Evolutionary conservation across 2,113 vertebrate species (phyloP), one percentile per base, ranked within the genome.

Genomic region (Leucosticte australis): DNA sequence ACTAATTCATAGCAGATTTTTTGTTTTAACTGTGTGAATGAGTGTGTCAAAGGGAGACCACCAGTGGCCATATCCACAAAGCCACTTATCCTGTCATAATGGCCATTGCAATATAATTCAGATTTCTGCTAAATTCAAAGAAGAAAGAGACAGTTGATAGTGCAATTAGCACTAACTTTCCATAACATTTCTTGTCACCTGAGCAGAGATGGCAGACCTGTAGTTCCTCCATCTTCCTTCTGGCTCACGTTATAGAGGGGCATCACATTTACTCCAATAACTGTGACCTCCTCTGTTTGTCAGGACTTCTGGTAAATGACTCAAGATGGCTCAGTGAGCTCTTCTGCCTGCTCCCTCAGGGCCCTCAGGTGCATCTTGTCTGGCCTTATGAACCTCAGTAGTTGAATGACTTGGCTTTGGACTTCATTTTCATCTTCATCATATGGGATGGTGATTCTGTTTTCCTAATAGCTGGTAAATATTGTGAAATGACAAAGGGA

Each of bases 191-290:
- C 42, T 10, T 37, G 31, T 56, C 14, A 50, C 7, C 31, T 57
- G 19, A 2, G 14, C 37, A 26, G 65, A 26, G 35, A 42, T 42
- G 21, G 26, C 11, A 64, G 11, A 21, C 21, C 26, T 49, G 21
- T 42, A 50, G 31, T 15, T 42, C 9, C 8, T 65, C 27, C 37
- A 42, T 49, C 9, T 22, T 57, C 42, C 17, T 64, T 27, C 50
- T 64, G 50, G 21, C 31, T 10, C 35, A 23, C 37, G 14, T 27
- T 42, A 7, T 49, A 35, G 24, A 35, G 26, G 26, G 14, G 42
- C 1, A 2, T 15, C 6, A 3, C 10, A 3, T 64, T 71, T 42
- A 8, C 10, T 42, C 13, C 31, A 22, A 35, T 7, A 49, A 13
- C 26, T 18, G 11, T 1, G 8, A 42, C 9, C 35, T 42, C 30